Conservation (phyloP, 2,113 vertebrate genomes). For the Phalacrocorax carbo region DNA sequence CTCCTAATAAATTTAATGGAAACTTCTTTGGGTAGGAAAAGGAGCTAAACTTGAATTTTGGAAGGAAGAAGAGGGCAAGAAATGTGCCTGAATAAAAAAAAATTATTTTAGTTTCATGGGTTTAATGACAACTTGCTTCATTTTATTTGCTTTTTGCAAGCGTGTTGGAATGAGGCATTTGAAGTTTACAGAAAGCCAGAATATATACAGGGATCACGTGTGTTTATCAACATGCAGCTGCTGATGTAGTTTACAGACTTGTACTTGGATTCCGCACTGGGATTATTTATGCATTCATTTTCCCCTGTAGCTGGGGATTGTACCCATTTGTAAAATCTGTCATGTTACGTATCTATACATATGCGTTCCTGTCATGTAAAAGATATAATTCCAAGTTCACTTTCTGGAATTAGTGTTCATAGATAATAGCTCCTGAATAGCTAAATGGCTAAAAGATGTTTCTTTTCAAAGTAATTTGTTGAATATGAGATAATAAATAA, state of each 20-base stretch:
- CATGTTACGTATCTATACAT: not conserved
- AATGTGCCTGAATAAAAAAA: not conserved
- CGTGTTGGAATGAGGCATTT: not conserved
- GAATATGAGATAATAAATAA: not conserved
- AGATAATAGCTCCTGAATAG: not conserved
- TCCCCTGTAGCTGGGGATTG: not conserved
- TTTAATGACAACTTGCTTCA: not conserved
- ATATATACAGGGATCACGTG: not conserved
- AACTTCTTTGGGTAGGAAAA: not conserved
- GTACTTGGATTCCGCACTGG: not conserved
- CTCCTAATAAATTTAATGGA: not conserved
- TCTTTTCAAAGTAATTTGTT: not conserved
- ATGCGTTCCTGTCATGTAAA: not conserved
- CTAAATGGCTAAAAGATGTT: not conserved
- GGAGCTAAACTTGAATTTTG: not conserved
- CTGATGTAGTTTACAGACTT: not conserved
- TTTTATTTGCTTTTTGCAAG: not conserved
- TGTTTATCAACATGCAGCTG: not conserved
- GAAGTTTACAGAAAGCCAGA: not conserved
- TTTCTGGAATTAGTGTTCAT: not conserved
- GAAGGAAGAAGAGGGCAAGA: not conserved
- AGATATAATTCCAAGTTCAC: not conserved
- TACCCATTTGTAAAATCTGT: not conserved
- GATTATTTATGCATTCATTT: not conserved
- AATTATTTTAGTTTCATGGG: not conserved